Evolutionary conservation across 2,888 invertebrate species (phyloP), one percentile per base, ranked within the genome.

Genomic region (Heteropelma amictum): DNA sequence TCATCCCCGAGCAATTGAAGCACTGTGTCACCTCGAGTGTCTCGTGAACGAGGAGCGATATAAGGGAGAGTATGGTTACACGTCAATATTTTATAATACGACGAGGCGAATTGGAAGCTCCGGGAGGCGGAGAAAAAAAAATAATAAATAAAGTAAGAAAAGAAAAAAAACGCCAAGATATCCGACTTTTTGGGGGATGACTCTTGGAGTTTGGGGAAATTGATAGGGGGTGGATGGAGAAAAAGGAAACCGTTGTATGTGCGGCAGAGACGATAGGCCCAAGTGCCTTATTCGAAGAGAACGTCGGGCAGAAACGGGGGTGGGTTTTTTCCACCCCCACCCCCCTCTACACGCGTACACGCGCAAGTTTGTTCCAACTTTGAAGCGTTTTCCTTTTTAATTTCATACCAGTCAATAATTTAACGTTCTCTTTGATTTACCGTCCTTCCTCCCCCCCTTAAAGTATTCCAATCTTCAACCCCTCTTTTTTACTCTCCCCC

Each of bases 351-450:
- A n/a, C 8, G 3, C 35, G 19, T n/a, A 60, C 21, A 12, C 12
- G 35, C 14, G 4, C 35, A n/a, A 33, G 10, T 28, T 33, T 19
- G 33, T 35, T 30, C 47, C 14, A 47, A 61, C 63, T 63, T 49
- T 26, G 38, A 35, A 63, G 56, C 69, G 54, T 73, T 73, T 76
- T 74, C 30, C 71, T 85, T 84, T 84, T 84, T 84, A 85, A 85
- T 85, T 85, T 84, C 80, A 85, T 82, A 82, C 83, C 78, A 81
- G 82, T 85, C 83, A 84, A 84, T 85, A 84, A 85, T 84, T 85
- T 83, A 83, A 81, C 81, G 77, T 73, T 72, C 78, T 80, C 77
- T 83, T 82, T 83, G 84, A 84, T 84, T 84, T 83, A 81, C 79
- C 74, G 79, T 30, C 56, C 77, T 42, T 26, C 53, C 53, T 64